Conservation (phyloP, 2,113 vertebrate species). For the Oncorhynchus gorbuscha region DNA sequence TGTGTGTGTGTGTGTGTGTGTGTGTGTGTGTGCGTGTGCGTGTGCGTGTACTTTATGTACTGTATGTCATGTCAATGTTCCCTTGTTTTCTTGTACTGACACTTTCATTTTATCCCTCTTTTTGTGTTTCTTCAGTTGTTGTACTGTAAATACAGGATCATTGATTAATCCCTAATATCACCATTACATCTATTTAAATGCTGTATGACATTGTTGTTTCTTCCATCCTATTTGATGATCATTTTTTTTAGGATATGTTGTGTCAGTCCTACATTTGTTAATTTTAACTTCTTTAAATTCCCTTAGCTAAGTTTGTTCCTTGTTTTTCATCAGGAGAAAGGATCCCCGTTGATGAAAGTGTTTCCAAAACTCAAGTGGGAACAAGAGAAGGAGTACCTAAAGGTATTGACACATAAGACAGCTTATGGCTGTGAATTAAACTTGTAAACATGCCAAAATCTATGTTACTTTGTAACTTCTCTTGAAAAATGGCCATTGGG, state of each 20-base stretch:
- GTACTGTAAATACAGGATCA: background rate
- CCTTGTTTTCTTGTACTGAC: constrained; percentile 4
- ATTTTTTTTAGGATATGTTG: background rate
- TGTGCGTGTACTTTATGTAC: background rate
- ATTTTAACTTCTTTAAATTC: background rate
- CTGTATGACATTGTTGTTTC: background rate
- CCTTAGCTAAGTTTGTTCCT: constrained; percentile 18
- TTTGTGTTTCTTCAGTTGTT: background rate
- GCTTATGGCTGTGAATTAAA: constrained; percentile 12
- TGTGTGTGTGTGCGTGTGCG: background rate
- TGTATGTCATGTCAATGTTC: background rate
- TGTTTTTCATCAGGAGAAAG: constrained; percentile 69
- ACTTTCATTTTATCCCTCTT: background rate
- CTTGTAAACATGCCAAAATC: background rate
- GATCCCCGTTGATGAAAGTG: constrained; percentile 69
- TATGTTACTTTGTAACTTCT: background rate
- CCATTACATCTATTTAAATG: background rate
- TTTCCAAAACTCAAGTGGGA: constrained; percentile 71
- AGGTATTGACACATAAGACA: constrained; percentile 57
- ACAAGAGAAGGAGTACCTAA: constrained; percentile 65
- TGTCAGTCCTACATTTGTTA: background rate
- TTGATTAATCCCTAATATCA: background rate
- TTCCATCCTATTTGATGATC: background rate
- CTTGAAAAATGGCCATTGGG: background rate
- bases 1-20: background rate